phyloP scores from a whole-genome alignment of 64 coral and sea anemone genomes.

The Montipora foliosa region DNA sequence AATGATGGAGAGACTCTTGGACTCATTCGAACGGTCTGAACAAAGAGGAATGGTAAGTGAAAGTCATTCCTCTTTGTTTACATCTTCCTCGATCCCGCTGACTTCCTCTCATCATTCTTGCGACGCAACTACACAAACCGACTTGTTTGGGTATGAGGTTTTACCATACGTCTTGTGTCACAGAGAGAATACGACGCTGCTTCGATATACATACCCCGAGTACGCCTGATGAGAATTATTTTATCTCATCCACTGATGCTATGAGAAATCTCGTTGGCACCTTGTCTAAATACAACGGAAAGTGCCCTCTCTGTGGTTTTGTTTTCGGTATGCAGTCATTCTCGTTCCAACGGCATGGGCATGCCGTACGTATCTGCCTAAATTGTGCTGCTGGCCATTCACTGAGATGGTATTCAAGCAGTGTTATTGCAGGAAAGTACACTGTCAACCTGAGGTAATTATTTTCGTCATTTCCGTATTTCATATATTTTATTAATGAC shows the following conservation, averaged over 20 bases:
- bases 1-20: constrained; percentile 11
- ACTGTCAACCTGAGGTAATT: background rate
- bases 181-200: constrained; percentile 40
- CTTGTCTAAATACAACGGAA: background rate
- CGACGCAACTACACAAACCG: constrained; percentile 3
- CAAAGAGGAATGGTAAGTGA: background rate
- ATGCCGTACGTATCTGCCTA: constrained; percentile 20
- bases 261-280: background rate
- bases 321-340: background rate
- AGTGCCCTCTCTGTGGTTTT: constrained; percentile 24
- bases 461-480: background rate
- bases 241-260: constrained; percentile 7
- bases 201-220: constrained; percentile 16
- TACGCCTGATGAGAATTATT: constrained; percentile 3
- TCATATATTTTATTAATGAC: no score
- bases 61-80: background rate
- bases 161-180: background rate
- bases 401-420: constrained; percentile 35
- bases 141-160: background rate
- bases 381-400: constrained; percentile 14
- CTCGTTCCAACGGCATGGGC: background rate
- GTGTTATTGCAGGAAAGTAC: background rate
- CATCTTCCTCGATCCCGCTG: background rate
- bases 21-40: background rate
- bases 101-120: background rate